Evolutionary conservation across 2,888 invertebrate species (phyloP).

Genomic region (Epinotia brunnichana): DNA sequence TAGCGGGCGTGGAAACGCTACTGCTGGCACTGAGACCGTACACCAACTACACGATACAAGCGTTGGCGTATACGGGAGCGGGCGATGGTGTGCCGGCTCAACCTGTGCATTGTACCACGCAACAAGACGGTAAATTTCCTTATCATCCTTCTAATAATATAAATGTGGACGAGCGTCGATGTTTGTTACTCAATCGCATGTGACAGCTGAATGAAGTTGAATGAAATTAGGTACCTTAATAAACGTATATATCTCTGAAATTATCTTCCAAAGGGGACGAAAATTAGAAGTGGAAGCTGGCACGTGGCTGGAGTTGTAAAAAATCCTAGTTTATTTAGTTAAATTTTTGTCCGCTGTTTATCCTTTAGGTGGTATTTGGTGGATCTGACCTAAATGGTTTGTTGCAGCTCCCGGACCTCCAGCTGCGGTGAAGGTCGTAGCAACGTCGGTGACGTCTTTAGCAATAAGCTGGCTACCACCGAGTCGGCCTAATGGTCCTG

Average conservation of each 20-base stretch:
- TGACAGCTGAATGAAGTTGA: too few relatives aligned
- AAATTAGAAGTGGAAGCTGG: too few relatives aligned
- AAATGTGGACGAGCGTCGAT: too few relatives aligned
- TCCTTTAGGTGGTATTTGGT: too few relatives aligned
- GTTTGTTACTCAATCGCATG: too few relatives aligned
- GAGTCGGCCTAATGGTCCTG: slow-evolving; percentile 90
- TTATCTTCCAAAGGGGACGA: too few relatives aligned
- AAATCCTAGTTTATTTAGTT: too few relatives aligned
- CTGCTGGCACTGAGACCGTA: slow-evolving; percentile 91
- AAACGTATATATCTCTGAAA: too few relatives aligned
- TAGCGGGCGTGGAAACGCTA: slow-evolving; percentile 90
- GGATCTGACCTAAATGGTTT: slow-evolving; percentile 10
- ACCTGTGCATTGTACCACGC: slow-evolving; percentile 91
- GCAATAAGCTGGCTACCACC: slow-evolving; percentile 94
- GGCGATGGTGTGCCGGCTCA: slow-evolving; percentile 93
- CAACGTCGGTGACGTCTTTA: slow-evolving; percentile 91
- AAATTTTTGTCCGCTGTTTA: too few relatives aligned
- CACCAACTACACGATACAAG: slow-evolving; percentile 94
- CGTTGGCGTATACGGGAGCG: slow-evolving; percentile 92
- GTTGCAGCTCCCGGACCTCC: slow-evolving; percentile 91
- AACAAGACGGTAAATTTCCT: slow-evolving; percentile 90
- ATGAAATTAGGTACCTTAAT: too few relatives aligned
- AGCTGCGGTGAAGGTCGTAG: slow-evolving; percentile 92
- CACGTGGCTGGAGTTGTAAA: too few relatives aligned
- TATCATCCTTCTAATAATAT: not conserved